These are phyloP conservation scores for Dendronephthya gigantea DNA, from an alignment of 64 coral and sea anemone genomes.

Conservation along the genomic window DNA sequence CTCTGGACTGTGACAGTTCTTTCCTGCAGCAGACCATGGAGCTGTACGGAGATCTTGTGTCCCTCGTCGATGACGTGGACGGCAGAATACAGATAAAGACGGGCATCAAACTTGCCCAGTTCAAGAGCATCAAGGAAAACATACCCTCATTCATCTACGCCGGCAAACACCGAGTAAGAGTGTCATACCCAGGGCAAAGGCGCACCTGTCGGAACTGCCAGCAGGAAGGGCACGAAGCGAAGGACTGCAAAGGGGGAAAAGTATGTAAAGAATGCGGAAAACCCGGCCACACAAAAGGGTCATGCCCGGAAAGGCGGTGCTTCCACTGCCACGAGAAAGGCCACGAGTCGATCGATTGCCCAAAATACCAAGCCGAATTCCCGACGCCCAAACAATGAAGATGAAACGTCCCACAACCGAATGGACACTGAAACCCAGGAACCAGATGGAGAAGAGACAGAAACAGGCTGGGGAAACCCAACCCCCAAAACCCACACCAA, in stretches of 20 bases:
- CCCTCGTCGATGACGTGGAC: background rate
- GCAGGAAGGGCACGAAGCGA: background rate
- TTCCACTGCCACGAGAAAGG: background rate
- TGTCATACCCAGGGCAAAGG: background rate
- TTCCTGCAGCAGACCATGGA: background rate
- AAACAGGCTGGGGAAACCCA: no score
- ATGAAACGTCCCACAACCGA: no score
- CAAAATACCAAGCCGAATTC: background rate
- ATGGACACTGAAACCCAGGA: no score
- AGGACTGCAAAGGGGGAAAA: background rate
- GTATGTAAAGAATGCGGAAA: background rate
- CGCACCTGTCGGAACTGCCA: background rate
- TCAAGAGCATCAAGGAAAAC: background rate
- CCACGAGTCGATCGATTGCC: background rate
- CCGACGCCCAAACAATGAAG: background rate
- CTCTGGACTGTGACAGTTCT: background rate
- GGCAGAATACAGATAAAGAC: background rate
- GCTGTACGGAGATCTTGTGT: background rate
- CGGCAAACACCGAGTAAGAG: background rate
- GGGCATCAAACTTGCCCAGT: background rate
- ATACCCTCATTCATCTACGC: background rate
- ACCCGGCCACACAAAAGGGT: background rate
- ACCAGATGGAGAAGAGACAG: no score
- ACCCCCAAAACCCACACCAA: no score
- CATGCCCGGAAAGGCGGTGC: background rate